Evolutionary conservation across 2,888 invertebrate species (phyloP).

Genomic region (Ophion ellenae): DNA sequence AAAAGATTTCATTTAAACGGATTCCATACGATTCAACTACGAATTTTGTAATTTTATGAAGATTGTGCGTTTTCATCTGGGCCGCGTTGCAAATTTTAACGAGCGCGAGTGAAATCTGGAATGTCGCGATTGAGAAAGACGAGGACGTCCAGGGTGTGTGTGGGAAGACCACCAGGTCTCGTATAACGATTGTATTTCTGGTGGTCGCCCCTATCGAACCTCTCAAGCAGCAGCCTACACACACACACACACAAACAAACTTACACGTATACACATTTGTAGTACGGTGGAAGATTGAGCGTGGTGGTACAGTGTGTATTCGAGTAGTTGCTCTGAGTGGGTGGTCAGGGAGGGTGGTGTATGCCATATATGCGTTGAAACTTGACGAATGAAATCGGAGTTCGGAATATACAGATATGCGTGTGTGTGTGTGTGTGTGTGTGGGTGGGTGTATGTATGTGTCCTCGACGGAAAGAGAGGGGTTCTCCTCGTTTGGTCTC

Average conservation of each 20-base stretch:
- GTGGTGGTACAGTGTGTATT: slow-evolving; percentile 62
- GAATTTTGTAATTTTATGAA: neutral
- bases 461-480: slow-evolving; percentile 55
- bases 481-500: slow-evolving; percentile 74
- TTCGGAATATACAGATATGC: slow-evolving; percentile 24
- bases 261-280: slow-evolving; percentile 15
- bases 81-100: neutral
- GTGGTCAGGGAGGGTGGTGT: slow-evolving; percentile 64
- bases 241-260: neutral
- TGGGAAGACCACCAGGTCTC: slow-evolving; percentile 11
- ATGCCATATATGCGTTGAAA: slow-evolving; percentile 41
- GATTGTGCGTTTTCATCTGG: neutral
- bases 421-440: slow-evolving; percentile 11
- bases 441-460: slow-evolving; percentile 9
- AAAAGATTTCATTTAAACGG: neutral
- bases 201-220: slow-evolving; percentile 40
- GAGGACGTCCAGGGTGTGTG: neutral
- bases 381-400: slow-evolving; percentile 53
- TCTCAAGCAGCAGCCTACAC: slow-evolving; percentile 36
- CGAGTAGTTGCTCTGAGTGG: slow-evolving; percentile 71
- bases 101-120: neutral
- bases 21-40: neutral
- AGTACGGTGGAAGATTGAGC: slow-evolving; percentile 63
- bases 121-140: neutral
- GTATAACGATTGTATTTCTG: slow-evolving; percentile 43